Base-by-base conservation (phyloP, 2,113 vertebrate genomes). In the Haemorhous mexicanus region DNA sequence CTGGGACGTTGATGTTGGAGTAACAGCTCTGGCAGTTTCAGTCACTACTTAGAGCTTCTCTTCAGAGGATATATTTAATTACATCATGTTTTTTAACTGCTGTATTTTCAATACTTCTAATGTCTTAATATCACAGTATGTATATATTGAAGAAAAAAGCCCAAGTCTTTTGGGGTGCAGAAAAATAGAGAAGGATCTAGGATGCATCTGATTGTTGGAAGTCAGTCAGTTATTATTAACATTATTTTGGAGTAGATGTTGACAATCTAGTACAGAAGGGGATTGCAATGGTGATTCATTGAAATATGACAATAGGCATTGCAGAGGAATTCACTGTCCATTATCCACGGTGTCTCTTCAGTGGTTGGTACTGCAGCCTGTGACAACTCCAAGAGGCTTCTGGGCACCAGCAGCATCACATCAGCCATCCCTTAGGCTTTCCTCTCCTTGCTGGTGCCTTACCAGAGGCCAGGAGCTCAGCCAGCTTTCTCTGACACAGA, bases 151-250 rank as follows among this genome's bases (percentile, higher is more conserved):
- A 79, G 59, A 44, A 67, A 76, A 8, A 94, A 89, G 28, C 20
- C 39, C 16, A 61, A 44, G 27, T 87, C 79, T 76, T 80, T 33
- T 35, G 75, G 7, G 30, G 41, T 55, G 24, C 47, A 68, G 35
- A 63, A 88, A 72, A 90, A 68, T 13, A 15, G 61, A 74, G 73
- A 82, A 75, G 37, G 3, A 79, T 76, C 80, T 92, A 66, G 46
- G 66, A 94, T 61, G 82, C 67, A 80, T 90, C 92, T 94, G 72
- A 59, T 75, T 83, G 63, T 63, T 87, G 83, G 59, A 91, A 93
- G 78, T 63, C 74, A 93, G 61, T 50, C 37, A 52, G 63, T 67
- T 86, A 80, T 88, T 87, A 91, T 94, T 81, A 76, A 63, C 43
- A 27, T 62, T 91, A 46, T 85, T 94, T 95, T 91, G 75, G 53